Base-by-base conservation (phyloP, 2,888 invertebrate genomes). In the Drosophila villosipedis region DNA sequence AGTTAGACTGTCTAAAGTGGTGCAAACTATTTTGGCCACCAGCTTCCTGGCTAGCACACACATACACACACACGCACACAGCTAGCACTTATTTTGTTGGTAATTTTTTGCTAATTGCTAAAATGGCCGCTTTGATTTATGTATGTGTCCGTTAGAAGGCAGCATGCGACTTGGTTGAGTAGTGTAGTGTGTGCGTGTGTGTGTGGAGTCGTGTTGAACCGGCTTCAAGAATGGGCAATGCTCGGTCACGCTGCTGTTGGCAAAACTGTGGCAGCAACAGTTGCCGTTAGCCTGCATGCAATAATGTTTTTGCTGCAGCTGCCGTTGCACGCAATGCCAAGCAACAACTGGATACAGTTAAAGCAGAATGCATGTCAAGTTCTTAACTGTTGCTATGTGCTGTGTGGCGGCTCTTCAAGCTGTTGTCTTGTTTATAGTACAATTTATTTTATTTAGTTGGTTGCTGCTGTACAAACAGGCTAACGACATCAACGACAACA, bases 111-210 rank as follows among this genome's bases (percentile, higher is more conserved):
- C 78, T 84, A 83, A 82, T 87, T 78, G 82, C 82, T 77, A 80
- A 89, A 89, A 87, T 89, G 89, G 88, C 83, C 70, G 73, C 76
- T 83, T 87, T 87, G 89, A 89, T 87, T 87, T 87, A 87, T 89
- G 88, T 75, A 82, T 80, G 72, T 61, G 78, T 75, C 89, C 89
- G 84, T 89, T 89, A 89, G 82, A 80, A 74, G 74, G 65, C 68
- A 75, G 72, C 60, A 60, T 65, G 73, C 60, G 41, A 52, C 35
- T 60, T 50, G 41, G 37, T 43, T 37, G 22, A 37, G 43, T 57
- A 43, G 19, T 41, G 30, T 63, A 35, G 33, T 69, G 43, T 64
- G 57, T 55, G 39, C 47, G 41, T 64, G 67, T 41, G 28, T 69
- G 49, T 39, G 25, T 75, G 71, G 64, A 82, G 82, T 76, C 87